Percentiles rank a stretch among this genome's conserved stretches.
Conservation (phyloP, 2,888 invertebrate species). For the Pomacea canaliculata region DNA sequence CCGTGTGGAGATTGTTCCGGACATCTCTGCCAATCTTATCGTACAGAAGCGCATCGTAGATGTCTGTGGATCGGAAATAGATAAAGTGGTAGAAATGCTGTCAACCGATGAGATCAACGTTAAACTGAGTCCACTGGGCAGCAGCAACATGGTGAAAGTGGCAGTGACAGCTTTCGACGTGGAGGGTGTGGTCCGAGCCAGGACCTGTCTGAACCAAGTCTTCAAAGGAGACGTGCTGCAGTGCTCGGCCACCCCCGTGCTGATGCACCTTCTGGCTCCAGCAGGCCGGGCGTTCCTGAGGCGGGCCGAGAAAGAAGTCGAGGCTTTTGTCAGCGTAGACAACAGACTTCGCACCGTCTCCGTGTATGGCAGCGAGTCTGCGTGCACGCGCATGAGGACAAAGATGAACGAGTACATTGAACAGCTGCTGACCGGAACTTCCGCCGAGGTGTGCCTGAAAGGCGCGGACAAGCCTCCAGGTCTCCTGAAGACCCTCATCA, state of each 20-base stretch:
- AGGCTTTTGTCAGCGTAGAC: constrained; percentile 22
- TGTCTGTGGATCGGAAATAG: background rate
- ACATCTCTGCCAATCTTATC: constrained; percentile 1
- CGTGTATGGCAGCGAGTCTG: constrained; percentile 3
- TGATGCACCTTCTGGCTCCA: constrained; percentile 17
- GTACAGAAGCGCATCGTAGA: background rate
- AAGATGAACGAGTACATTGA: constrained; percentile 28
- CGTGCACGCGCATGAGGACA: background rate
- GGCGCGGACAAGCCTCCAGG: constrained; percentile 46
- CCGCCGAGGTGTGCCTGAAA: constrained; percentile 35
- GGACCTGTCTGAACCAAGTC: constrained; percentile 12
- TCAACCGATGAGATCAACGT: background rate
- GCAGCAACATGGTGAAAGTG: background rate
- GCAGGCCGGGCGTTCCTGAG: constrained; percentile 24
- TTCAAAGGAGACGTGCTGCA: constrained; percentile 29
- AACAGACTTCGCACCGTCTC: constrained; percentile 11
- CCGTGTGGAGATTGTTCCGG: constrained; percentile 25
- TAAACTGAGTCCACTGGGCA: background rate
- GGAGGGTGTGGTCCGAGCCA: background rate
- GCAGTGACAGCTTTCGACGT: background rate
- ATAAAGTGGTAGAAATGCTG: constrained; percentile 11
- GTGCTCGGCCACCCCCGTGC: constrained; percentile 9
- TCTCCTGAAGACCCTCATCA: constrained; percentile 48
- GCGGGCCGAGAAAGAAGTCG: constrained; percentile 10
- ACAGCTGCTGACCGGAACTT: constrained; percentile 10